Conservation (phyloP, 2,888 invertebrate genomes). For the Parelbella ahira region DNA sequence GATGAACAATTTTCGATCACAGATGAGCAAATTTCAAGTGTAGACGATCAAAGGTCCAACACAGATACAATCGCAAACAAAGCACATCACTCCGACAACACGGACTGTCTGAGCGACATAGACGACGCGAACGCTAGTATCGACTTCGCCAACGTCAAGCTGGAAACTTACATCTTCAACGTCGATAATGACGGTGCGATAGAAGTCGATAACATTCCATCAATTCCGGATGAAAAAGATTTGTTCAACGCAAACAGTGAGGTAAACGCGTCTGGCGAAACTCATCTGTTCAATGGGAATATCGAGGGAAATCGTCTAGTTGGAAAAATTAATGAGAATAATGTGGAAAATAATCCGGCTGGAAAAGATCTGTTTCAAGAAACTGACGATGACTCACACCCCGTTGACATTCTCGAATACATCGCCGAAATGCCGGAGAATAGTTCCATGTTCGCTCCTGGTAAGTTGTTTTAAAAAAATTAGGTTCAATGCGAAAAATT, state of each 20-base stretch:
- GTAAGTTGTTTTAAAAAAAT: conserved; percentile 37
- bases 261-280: not conserved
- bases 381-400: conserved; percentile 27
- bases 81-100: conserved; percentile 1
- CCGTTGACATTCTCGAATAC: conserved; percentile 31
- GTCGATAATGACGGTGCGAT: conserved; percentile 2
- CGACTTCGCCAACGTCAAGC: conserved; percentile 17
- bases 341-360: not conserved
- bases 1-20: conserved; percentile 10
- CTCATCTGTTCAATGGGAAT: conserved; percentile 2
- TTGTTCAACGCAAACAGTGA: conserved; percentile 4
- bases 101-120: conserved; percentile 15
- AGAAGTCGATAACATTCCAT: conserved; percentile 5
- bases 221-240: conserved; percentile 15
- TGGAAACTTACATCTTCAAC: conserved; percentile 20
- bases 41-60: conserved; percentile 9
- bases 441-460: conserved; percentile 37
- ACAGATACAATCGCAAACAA: conserved; percentile 3
- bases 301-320: not conserved
- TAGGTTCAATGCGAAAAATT: no score
- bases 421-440: conserved; percentile 38
- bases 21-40: conserved; percentile 6
- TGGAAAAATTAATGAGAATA: conserved; percentile 1
- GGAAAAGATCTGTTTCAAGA: conserved; percentile 1
- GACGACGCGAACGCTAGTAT: conserved; percentile 21